phyloP scores from a whole-genome alignment of 1,140 invertebrate genomes.

The Drosophila fuyamai region DNA sequence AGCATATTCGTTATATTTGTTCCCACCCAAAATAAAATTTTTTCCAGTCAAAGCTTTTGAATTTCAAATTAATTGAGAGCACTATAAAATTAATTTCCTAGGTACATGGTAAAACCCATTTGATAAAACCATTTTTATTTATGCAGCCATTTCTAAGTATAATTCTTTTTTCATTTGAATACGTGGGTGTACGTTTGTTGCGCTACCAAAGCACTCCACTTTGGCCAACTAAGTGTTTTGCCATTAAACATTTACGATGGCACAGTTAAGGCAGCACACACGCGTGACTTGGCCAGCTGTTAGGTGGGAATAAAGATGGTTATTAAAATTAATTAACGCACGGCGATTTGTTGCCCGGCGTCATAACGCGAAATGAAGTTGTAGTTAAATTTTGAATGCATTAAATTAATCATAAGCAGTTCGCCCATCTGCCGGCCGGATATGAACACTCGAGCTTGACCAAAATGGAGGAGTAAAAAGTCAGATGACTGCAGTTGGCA shows the following conservation, averaged over 20 bases:
- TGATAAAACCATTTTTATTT: constrained; percentile 10
- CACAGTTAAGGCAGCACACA: constrained; percentile 65
- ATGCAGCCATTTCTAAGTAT: constrained; percentile 11
- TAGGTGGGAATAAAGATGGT: constrained; percentile 49
- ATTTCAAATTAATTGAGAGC: background rate
- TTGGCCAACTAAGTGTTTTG: constrained; percentile 62
- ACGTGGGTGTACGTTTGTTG: constrained; percentile 14
- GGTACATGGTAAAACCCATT: background rate
- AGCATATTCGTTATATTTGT: too few species aligned
- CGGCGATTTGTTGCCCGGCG: constrained; percentile 65
- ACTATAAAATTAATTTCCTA: background rate
- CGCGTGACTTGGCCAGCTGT: constrained; percentile 70
- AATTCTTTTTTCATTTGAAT: constrained; percentile 29
- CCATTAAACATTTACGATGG: constrained; percentile 72
- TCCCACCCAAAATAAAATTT: background rate
- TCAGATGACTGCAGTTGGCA: constrained; percentile 24
- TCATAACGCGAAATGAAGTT: constrained; percentile 69
- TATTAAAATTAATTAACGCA: constrained; percentile 81
- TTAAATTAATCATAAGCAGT: constrained; percentile 47
- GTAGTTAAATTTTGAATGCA: constrained; percentile 60
- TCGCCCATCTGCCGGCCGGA: constrained; percentile 51
- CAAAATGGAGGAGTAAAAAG: constrained; percentile 18
- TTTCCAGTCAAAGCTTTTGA: background rate
- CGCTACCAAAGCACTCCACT: constrained; percentile 26
- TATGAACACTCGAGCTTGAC: constrained; percentile 63